A percentile compares a stretch with the other conserved stretches of the same genome.
phyloP scores from a whole-genome alignment of 2,113 vertebrate genomes.

The Sceloporus tristichus region DNA sequence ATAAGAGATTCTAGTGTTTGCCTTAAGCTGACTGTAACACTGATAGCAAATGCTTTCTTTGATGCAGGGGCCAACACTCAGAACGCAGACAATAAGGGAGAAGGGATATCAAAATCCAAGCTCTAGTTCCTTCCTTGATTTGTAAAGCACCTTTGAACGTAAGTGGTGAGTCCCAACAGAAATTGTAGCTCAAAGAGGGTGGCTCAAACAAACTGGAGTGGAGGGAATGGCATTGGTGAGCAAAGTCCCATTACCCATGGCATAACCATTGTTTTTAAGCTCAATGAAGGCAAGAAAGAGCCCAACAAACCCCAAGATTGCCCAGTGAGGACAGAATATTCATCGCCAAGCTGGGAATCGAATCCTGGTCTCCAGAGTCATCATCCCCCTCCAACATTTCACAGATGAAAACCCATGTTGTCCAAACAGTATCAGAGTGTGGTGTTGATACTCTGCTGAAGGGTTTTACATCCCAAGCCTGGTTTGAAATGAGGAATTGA shows the following conservation, averaged over 20 bases:
- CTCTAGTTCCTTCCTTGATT: background rate
- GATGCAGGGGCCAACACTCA: background rate
- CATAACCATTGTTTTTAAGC: too few relatives aligned
- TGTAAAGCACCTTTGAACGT: background rate
- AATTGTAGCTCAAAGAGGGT: background rate
- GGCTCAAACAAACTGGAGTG: background rate
- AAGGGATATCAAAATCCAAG: background rate
- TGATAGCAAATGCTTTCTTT: slow-evolving; percentile 9
- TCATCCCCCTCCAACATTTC: too few relatives aligned
- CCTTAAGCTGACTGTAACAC: slow-evolving; percentile 20
- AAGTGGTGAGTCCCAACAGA: background rate
- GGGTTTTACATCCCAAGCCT: background rate
- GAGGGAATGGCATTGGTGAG: background rate
- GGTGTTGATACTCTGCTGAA: background rate
- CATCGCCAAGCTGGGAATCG: too few relatives aligned
- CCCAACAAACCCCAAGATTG: too few relatives aligned
- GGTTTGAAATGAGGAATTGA: background rate
- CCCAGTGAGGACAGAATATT: too few relatives aligned
- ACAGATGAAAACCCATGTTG: too few relatives aligned
- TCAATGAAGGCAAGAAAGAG: too few relatives aligned
- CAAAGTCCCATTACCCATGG: too few relatives aligned
- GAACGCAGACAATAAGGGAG: background rate
- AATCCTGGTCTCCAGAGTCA: too few relatives aligned
- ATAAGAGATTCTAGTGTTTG: background rate
- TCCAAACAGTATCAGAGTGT: too few relatives aligned